These are phyloP conservation scores for Blastomussa wellsi DNA, from an alignment of 92 coral and sea anemone genomes.

Conservation along the genomic window DNA sequence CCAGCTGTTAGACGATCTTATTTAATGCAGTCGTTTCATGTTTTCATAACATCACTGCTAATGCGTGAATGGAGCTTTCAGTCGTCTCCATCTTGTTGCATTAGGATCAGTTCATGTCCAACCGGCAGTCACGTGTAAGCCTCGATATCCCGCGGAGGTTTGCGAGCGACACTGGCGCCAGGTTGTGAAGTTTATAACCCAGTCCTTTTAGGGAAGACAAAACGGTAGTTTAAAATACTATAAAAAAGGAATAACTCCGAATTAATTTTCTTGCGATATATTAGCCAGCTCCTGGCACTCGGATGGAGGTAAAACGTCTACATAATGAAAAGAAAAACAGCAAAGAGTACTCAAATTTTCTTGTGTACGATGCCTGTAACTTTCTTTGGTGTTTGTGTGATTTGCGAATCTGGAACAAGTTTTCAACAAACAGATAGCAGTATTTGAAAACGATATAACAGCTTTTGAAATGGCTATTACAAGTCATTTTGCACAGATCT, in stretches of 20 bases:
- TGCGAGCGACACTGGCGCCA: background rate
- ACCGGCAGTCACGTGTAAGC: background rate
- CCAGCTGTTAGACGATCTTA: background rate
- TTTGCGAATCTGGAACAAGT: background rate
- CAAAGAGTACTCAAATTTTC: too few species aligned
- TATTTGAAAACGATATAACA: background rate
- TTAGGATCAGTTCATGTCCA: background rate
- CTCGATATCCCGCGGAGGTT: background rate
- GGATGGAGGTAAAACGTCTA: background rate
- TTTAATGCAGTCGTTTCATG: background rate
- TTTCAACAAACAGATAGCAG: background rate
- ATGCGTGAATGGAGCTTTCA: background rate
- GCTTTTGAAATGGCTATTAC: background rate
- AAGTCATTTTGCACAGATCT: background rate
- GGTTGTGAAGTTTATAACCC: background rate
- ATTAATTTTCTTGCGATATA: background rate
- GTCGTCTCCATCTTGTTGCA: background rate
- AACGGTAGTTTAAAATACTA: background rate
- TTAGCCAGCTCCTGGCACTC: background rate
- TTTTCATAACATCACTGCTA: background rate
- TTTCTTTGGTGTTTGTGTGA: too few species aligned
- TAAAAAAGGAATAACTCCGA: background rate
- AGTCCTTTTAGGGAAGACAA: background rate
- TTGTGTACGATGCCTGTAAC: too few species aligned
- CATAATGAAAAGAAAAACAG: too few species aligned